Base-by-base conservation (phyloP, 2,113 vertebrate species). In the Poeciliopsis turrubarensis region DNA sequence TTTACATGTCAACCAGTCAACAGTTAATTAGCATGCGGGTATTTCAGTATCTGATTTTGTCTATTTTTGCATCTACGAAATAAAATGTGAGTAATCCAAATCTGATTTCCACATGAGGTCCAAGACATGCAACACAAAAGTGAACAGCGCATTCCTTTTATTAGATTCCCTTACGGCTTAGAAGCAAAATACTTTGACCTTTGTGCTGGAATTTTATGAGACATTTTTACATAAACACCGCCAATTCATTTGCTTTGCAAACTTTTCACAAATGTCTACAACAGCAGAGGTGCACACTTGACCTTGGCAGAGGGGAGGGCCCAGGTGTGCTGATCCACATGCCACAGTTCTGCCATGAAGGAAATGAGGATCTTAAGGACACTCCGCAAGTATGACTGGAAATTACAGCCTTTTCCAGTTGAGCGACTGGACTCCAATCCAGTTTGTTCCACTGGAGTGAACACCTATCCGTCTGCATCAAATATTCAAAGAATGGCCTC, bases 371-470 rank as follows among this genome's bases (percentile, higher is more conserved):
- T 89, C 85, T 88, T 83, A 88, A 87, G 90, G 90, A 94, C 85
- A 87, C 75, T 89, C 70, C 8, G 76, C 80, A 78, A 82, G 79
- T 60, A 81, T 77, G 47, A 91, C 89, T 91, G 93, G 88, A 95
- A 93, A 95, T 94, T 91, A 92, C 86, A 90, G 89, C 84, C 89
- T 91, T 89, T 95, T 94, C 92, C 92, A 94, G 92, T 93, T 91
- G 94, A 94, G 90, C 85, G 85, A 84, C 87, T 85, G 88, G 89
- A 90, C 89, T 92, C 90, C 91, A 93, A 93, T 94, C 89, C 89
- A 89, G 91, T 94, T 94, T 93, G 94, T 94, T 95, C 94, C 92
- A 79, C 91, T 87, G 93, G 91, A 95, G 92, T 93, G 94, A 92
- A 83, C 94, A 94, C 80, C 93, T 78, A 93, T 95, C 94, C 87